Evolutionary conservation across 2,888 invertebrate genomes (phyloP).

Genomic region (Junonia oenone): DNA sequence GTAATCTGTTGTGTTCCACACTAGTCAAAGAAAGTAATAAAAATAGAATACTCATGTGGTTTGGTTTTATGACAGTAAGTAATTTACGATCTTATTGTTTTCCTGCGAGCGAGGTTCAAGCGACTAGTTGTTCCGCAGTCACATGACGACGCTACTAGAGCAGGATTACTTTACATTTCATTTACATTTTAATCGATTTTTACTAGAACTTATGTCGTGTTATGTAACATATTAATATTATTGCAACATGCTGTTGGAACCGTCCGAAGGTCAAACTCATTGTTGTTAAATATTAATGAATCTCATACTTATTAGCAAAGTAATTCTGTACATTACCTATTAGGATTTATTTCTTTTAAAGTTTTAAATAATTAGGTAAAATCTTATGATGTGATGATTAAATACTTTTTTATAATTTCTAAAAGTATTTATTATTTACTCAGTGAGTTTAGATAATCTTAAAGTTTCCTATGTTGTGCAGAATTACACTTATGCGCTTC

Average conservation of each 20-base stretch:
- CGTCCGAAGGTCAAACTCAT: neutral
- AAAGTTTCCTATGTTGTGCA: too few relatives aligned
- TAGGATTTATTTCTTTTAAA: too few relatives aligned
- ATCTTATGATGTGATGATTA: neutral
- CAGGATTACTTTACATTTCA: neutral
- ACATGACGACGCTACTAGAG: neutral
- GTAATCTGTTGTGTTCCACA: neutral
- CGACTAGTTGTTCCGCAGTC: neutral
- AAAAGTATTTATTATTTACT: too few relatives aligned
- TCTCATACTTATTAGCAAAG: too few relatives aligned
- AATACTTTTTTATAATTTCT: too few relatives aligned
- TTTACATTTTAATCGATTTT: neutral
- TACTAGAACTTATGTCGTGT: neutral
- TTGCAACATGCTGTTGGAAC: neutral
- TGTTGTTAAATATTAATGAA: neutral
- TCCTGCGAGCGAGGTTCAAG: neutral
- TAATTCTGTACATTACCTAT: too few relatives aligned
- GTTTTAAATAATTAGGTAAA: too few relatives aligned
- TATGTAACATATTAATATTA: neutral
- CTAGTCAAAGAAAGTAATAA: neutral
- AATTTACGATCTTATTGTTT: slow-evolving; percentile 3
- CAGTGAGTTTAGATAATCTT: too few relatives aligned
- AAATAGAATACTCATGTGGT: neutral
- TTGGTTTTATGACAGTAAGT: neutral
- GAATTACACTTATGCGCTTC: too few relatives aligned